These are phyloP conservation scores for Notamacropus eugenii DNA, from an alignment of 2,797 vertebrate species.

Conservation along the genomic window DNA sequence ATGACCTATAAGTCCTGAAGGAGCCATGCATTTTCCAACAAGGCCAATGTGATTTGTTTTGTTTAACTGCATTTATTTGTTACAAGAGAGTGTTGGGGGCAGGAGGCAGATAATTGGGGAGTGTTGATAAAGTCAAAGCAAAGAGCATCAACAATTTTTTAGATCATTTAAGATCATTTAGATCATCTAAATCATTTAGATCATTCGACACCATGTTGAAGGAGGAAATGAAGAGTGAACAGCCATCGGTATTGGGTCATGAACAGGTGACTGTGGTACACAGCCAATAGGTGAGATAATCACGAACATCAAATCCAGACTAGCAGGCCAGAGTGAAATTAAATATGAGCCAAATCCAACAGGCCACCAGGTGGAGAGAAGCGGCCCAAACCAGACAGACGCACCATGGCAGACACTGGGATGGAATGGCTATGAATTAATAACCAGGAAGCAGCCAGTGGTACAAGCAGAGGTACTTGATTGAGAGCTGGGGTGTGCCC, in stretches of 20 bases:
- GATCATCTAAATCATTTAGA: no score
- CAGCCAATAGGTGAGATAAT: background rate
- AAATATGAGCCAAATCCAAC: background rate
- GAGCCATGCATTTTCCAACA: background rate
- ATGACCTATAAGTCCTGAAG: background rate
- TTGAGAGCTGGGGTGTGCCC: background rate
- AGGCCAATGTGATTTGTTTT: background rate
- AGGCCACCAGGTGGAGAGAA: background rate
- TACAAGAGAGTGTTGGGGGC: background rate
- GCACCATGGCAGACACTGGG: background rate
- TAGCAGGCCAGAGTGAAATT: background rate
- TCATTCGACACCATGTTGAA: background rate
- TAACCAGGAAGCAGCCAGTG: background rate
- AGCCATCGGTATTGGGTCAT: background rate
- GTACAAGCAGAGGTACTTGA: background rate
- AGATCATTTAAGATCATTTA: background rate
- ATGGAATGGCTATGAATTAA: background rate
- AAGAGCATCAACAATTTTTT: background rate
- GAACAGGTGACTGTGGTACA: background rate
- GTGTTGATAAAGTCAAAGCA: background rate
- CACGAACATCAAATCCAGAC: background rate
- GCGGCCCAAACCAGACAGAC: background rate
- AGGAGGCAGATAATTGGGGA: background rate
- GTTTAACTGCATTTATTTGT: background rate
- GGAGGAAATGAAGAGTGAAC: background rate